phyloP scores from a whole-genome alignment of 1,140 invertebrate genomes.

The Coenobita brevimanus region DNA sequence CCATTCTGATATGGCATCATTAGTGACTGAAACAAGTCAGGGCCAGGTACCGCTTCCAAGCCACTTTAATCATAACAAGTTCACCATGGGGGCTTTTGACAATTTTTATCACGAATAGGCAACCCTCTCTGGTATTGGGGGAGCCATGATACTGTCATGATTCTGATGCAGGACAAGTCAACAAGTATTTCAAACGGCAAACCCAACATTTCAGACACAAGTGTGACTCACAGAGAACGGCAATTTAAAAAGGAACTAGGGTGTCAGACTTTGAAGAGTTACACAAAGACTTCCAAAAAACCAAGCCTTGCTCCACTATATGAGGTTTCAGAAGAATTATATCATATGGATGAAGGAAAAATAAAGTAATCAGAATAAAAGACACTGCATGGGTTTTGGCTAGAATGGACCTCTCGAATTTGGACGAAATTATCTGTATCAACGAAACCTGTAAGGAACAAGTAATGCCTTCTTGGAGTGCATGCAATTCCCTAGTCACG shows the following conservation, averaged over 20 bases:
- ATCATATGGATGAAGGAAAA: constrained; percentile 6
- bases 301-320: too few relatives aligned
- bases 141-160: constrained; percentile 15
- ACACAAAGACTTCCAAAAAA: too few relatives aligned
- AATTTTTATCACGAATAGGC: constrained; percentile 8
- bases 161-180: constrained; percentile 16
- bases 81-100: constrained; percentile 15
- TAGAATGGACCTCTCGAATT: constrained; percentile 2
- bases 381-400: background rate
- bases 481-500: constrained; percentile 9
- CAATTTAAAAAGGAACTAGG: too few relatives aligned
- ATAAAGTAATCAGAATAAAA: background rate
- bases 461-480: constrained; percentile 3
- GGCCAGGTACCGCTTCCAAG: background rate
- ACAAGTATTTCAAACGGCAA: constrained; percentile 3
- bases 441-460: background rate
- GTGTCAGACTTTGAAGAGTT: too few relatives aligned
- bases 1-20: constrained; percentile 9
- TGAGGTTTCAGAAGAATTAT: constrained; percentile 6
- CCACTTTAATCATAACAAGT: background rate
- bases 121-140: constrained; percentile 14
- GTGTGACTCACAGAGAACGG: background rate
- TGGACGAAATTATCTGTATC: background rate
- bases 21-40: background rate
- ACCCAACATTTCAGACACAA: constrained; percentile 23